Conservation (phyloP, 2,113 vertebrate species). For the Gulo gulo region DNA sequence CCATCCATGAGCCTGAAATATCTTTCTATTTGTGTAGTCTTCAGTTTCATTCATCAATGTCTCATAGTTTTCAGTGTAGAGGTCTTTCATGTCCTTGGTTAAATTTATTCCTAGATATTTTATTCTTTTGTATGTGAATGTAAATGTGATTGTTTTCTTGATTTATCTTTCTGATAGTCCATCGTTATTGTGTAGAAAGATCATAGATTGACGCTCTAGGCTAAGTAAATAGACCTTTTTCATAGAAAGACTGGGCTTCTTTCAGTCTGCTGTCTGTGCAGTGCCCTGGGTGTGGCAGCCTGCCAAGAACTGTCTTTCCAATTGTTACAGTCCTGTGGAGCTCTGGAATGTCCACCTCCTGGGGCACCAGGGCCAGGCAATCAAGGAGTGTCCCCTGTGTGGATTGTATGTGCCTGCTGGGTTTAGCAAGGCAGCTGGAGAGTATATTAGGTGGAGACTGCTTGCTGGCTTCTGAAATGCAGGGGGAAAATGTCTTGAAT, state of each 20-base stretch:
- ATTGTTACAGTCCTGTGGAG: background rate
- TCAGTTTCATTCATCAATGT: background rate
- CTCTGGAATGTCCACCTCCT: background rate
- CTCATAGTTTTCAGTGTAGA: background rate
- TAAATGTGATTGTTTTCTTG: background rate
- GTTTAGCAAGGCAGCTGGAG: background rate
- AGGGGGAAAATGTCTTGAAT: background rate
- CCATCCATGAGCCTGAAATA: background rate
- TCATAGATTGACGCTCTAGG: background rate
- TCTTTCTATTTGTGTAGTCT: background rate
- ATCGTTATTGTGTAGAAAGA: background rate
- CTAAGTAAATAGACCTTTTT: background rate
- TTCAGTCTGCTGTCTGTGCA: background rate
- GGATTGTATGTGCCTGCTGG: background rate
- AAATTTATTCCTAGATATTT: background rate
- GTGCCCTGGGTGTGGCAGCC: background rate
- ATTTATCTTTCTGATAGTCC: background rate
- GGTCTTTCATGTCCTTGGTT: background rate
- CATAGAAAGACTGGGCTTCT: background rate
- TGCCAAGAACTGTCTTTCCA: background rate
- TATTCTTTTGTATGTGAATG: background rate
- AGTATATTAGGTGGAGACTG: background rate
- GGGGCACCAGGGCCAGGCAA: background rate
- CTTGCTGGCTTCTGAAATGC: background rate
- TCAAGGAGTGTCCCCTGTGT: background rate